Percentiles rank a stretch among this genome's conserved stretches.
phyloP scores from a whole-genome alignment of 2,797 vertebrate genomes.

The Oreochromis grahami region DNA sequence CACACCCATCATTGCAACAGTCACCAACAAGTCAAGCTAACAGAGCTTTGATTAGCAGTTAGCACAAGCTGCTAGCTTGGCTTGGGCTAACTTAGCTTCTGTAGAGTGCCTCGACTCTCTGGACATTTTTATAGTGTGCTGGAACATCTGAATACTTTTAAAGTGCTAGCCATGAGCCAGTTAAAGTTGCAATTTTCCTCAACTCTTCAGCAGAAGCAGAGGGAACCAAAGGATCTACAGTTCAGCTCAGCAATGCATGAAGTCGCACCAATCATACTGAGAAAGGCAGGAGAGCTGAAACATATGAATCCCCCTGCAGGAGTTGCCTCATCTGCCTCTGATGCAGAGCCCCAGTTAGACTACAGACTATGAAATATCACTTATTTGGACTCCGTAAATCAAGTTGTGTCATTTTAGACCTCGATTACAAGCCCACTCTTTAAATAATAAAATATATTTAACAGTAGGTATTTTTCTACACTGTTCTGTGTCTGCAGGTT shows the following conservation, averaged over 20 bases:
- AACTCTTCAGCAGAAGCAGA: neutral
- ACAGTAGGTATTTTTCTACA: neutral
- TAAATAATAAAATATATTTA: too few species aligned
- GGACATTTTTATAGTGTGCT: neutral
- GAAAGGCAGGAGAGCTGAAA: too few species aligned
- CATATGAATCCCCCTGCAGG: neutral
- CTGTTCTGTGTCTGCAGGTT: too few species aligned
- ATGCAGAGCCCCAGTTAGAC: neutral
- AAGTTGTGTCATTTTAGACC: too few species aligned
- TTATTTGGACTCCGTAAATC: neutral
- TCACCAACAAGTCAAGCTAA: neutral
- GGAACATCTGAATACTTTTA: neutral
- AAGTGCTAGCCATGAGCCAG: too few species aligned
- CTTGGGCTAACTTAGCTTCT: neutral
- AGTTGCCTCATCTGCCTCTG: too few species aligned
- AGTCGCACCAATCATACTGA: neutral
- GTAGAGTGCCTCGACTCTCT: neutral
- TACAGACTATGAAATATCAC: too few species aligned
- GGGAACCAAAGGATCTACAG: neutral
- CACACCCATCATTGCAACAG: fast-evolving
- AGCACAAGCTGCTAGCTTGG: neutral
- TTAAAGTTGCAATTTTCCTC: too few species aligned
- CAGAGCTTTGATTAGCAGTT: neutral
- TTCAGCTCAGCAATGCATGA: neutral
- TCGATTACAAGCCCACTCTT: neutral